These are phyloP conservation scores for Drepana falcataria DNA, from an alignment of 2,888 invertebrate genomes.

Conservation along the genomic window DNA sequence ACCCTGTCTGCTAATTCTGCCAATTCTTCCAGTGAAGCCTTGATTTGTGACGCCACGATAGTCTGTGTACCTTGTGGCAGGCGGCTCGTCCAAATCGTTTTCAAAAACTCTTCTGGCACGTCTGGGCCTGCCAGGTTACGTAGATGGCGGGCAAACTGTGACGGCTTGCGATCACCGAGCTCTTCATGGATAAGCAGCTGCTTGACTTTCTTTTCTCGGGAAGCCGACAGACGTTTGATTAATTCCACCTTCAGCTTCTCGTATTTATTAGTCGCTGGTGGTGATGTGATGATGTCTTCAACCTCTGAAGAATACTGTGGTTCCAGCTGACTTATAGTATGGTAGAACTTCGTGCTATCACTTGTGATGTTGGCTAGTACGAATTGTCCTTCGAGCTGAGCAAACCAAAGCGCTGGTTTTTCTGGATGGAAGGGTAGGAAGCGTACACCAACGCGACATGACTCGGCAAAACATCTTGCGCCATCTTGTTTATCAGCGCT, in stretches of 20 bases:
- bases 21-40: neutral
- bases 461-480: too few relatives aligned
- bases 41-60: neutral
- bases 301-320: conserved; percentile 3
- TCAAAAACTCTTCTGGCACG: conserved; percentile 13
- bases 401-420: conserved; percentile 4
- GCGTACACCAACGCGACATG: neutral
- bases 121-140: conserved; percentile 10
- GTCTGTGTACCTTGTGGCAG: neutral
- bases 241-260: conserved; percentile 14
- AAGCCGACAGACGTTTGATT: conserved; percentile 13
- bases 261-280: conserved; percentile 4
- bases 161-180: conserved; percentile 15
- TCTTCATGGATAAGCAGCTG: conserved; percentile 13
- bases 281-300: conserved; percentile 1
- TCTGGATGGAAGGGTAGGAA: neutral
- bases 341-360: conserved; percentile 1
- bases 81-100: conserved; percentile 8
- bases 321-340: neutral
- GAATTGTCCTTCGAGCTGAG: conserved; percentile 4
- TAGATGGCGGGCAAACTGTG: conserved; percentile 13
- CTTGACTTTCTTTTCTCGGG: conserved; percentile 12
- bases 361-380: neutral
- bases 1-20: neutral
- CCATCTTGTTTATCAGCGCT: too few relatives aligned